Base-by-base conservation (phyloP, 2,888 invertebrate species). In the Danaus chrysippus region DNA sequence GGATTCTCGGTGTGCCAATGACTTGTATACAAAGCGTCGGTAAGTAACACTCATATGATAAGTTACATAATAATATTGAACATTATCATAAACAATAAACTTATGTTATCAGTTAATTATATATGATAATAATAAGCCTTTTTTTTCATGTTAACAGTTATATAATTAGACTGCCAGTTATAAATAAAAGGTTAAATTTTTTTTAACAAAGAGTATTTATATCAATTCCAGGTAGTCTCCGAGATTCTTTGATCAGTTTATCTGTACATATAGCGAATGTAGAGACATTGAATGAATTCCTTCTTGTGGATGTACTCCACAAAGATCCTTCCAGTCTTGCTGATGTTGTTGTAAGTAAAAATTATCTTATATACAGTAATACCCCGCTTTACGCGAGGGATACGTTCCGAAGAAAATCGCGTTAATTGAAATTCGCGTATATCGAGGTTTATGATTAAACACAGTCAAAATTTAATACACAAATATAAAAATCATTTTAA, bases 241-340 rank as follows among this genome's bases (percentile, higher is more conserved):
- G 96, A 23, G 93, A 93, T 61, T 94, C 94, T 0, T 86, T 96
- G 0, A 88, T 88, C 56, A 87, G 87, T 62, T 79, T 97, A 1
- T 92, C 92, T 56, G 94, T 96, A 46, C 92, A 94, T 62, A 92
- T 94, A 61, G 94, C 95, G 10, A 91, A 90, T 64, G 91, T 95
- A 42, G 92, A 92, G 57, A 93, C 92, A 13, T 93, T 97, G 60
- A 94, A 95, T 74, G 95, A 97, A 78, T 93, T 97, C 68, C 91
- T 97, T 10, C 92, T 97, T 65, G 96, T 97, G 77, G 98, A 97
- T 83, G 94, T 96, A 71, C 87, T 97, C 66, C 96, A 97, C 76
- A 96, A 95, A 81, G 84, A 91, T 56, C 86, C 84, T 10, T 82
- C 86, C 0, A 86, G 88, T 70, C 76, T 91, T 17, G 86, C 84